Base-by-base conservation (phyloP, 2,888 invertebrate genomes). In the Shargacucullia verbasci region DNA sequence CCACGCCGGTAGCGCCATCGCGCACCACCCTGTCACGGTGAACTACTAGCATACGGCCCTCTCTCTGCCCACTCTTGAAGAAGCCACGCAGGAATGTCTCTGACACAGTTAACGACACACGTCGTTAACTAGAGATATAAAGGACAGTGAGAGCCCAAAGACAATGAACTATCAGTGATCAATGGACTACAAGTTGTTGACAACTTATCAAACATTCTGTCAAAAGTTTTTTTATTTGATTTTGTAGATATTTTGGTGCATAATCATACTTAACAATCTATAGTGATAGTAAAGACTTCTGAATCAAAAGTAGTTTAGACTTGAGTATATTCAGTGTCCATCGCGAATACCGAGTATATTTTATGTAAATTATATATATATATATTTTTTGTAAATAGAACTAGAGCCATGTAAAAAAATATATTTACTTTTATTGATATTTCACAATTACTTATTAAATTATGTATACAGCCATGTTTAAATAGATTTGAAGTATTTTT, bases 21-120 rank as follows among this genome's bases (percentile, higher is more conserved):
- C 90, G 11, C 94, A 93, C 78, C 94, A 92, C 66, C 90, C 94
- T 7, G 94, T 94, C 78, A 89, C 92, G 31, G 94, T 94, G 65
- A 94, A 91, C 84, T 94, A 94, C 88, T 94, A 92, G 85, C 87
- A 82, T 48, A 11, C 58, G 52, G 67, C 61, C 68, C 65, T 65
- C 60, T 65, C 70, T 37, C 67, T 60, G 66, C 67, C 59, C 39
- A 7, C 63, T 14, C 63, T 66, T 13, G 69, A 69, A 31, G 72
- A 57, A 43, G 52, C 62, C 54, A 25, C 60, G 34, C 67, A 49
- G 13, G 50, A 66, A 15, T 52, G 60, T 44, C 66, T 63, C 33
- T 64, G 63, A 73, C 60, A 65, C 12, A 52, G 39, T 8, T 66
- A 50, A 39, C 50, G 10, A 15, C 15, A 0, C 14, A 0, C 9